Percentiles rank a stretch among this genome's conserved stretches.
Evolutionary conservation across 2,888 invertebrate genomes (phyloP).

Genomic region (Scaptomyza parva): DNA sequence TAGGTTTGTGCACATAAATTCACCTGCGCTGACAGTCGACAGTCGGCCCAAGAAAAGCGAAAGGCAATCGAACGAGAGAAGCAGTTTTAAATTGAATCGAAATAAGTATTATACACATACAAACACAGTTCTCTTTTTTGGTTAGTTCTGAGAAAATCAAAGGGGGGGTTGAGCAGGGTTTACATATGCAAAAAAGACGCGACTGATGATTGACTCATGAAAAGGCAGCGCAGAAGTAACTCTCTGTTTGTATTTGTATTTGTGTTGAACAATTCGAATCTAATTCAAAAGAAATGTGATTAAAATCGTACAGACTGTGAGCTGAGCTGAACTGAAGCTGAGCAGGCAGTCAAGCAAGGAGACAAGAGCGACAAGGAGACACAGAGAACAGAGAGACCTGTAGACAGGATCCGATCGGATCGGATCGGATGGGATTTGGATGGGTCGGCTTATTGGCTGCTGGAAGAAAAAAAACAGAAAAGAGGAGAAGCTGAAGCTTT

Average conservation of each 20-base stretch:
- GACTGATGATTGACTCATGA: conserved; percentile 73
- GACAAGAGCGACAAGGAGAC: too few relatives aligned
- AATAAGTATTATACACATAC: conserved; percentile 17
- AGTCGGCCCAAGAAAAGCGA: conserved; percentile 63
- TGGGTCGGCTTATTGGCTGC: conserved; percentile 60
- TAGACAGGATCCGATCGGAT: conserved; percentile 19
- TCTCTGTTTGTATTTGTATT: conserved; percentile 13
- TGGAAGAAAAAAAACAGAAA: too few relatives aligned
- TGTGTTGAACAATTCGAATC: conserved; percentile 67
- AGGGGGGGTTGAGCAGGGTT: not conserved
- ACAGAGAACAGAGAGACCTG: conserved; percentile 7
- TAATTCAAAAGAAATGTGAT: conserved; percentile 80
- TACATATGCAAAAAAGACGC: conserved; percentile 56
- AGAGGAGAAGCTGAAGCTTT: conserved; percentile 68
- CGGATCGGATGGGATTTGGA: conserved; percentile 27
- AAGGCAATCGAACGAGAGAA: conserved; percentile 63
- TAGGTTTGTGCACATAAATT: conserved; percentile 82
- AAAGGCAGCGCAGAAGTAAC: conserved; percentile 52
- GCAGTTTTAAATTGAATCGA: conserved; percentile 63
- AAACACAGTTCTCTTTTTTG: conserved; percentile 21
- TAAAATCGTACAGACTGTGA: conserved; percentile 69
- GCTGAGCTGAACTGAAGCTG: too few relatives aligned
- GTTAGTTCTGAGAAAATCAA: conserved; percentile 60
- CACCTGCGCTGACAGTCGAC: conserved; percentile 82
- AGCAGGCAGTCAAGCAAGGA: conserved; percentile 9